Evolutionary conservation across 2,888 invertebrate genomes (phyloP), one percentile per base, ranked within the genome.

Genomic region (Oscheius sp.): DNA sequence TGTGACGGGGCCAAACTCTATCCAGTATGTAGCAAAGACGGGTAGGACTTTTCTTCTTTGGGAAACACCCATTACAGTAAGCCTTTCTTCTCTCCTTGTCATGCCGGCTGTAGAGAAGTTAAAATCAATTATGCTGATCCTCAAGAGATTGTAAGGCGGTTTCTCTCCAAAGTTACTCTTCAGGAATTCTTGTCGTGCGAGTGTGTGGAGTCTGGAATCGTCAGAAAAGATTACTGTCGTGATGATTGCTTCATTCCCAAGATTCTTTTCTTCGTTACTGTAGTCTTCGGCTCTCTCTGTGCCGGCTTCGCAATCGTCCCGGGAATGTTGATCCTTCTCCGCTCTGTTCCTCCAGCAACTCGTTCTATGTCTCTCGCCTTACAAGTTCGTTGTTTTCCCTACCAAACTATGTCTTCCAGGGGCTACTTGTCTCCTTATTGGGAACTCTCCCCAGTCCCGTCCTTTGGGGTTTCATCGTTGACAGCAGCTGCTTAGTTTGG

Each of bases 401-500:
- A 27, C 6, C 20, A 53, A 55, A 6, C 5, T 33, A 20, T 23
- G 20, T 2, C n/a, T 33, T 55, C 34, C 55, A 55, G 57, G 86
- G 85, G 23, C 81, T 87, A 57, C 67, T 85, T 3, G 82, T 86
- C 8, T 81, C 81, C 15, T 66, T 83, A 0, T 74, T 84, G 31
- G 85, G 82, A 53, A 87, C 86, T 2, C 76, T 87, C 2, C 88
- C 88, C 6, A 87, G 87, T 2, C 88, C 88, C 0, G 78, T 88
- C 15, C 67, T 88, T 15, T 87, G 87, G 77, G 88, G 88, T 4
- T 72, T 79, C 4, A 82, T 88, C 12, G 85, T 88, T 17, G 88
- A 88, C 75, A 85, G 84, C 37, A 79, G 88, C n/a, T 88, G 88
- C 65, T 71, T 86, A 3, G 83, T 88, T 2, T 88, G 88, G 88